Percentiles rank a stretch among this genome's conserved stretches.
phyloP scores from a whole-genome alignment of 1,140 invertebrate genomes.

The Proctacanthus coquilletti region DNA sequence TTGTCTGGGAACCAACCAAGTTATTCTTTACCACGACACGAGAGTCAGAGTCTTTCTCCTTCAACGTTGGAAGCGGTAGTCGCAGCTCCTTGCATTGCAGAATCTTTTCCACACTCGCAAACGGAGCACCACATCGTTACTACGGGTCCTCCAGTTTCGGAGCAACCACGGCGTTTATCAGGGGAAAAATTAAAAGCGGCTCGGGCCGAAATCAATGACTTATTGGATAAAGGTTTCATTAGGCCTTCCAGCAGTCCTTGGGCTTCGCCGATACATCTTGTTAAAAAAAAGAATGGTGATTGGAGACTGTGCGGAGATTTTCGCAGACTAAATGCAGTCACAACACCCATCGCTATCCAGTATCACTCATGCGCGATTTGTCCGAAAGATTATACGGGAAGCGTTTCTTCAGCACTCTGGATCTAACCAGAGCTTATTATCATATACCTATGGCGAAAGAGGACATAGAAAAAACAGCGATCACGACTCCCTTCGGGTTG shows the following conservation, averaged over 20 bases:
- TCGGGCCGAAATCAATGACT: slow-evolving; percentile 15
- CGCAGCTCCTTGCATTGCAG: too few relatives aligned
- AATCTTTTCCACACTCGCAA: too few relatives aligned
- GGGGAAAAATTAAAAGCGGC: slow-evolving; percentile 17
- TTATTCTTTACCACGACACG: too few relatives aligned
- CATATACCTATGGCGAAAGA: slow-evolving; percentile 22
- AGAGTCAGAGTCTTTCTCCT: too few relatives aligned
- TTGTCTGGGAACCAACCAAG: too few relatives aligned
- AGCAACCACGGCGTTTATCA: slow-evolving; percentile 19
- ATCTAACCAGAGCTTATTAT: slow-evolving; percentile 33
- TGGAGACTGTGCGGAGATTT: slow-evolving; percentile 32
- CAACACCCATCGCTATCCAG: slow-evolving; percentile 20
- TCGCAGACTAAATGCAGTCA: slow-evolving; percentile 29
- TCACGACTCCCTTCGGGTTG: slow-evolving; percentile 23
- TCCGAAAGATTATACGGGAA: slow-evolving; percentile 17
- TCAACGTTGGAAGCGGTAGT: too few relatives aligned
- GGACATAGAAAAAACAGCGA: slow-evolving; percentile 26
- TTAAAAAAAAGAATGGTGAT: slow-evolving; percentile 23
- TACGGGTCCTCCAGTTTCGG: slow-evolving; percentile 18
- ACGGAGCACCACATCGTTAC: slow-evolving; percentile 13
- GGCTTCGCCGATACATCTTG: slow-evolving; percentile 31
- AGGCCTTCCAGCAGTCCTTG: slow-evolving; percentile 28
- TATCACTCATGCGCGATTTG: slow-evolving; percentile 21
- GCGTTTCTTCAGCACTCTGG: slow-evolving; percentile 30
- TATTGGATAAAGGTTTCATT: slow-evolving; percentile 21